Conservation (phyloP, 1,140 invertebrate species). For the Drosophila busckii region DNA sequence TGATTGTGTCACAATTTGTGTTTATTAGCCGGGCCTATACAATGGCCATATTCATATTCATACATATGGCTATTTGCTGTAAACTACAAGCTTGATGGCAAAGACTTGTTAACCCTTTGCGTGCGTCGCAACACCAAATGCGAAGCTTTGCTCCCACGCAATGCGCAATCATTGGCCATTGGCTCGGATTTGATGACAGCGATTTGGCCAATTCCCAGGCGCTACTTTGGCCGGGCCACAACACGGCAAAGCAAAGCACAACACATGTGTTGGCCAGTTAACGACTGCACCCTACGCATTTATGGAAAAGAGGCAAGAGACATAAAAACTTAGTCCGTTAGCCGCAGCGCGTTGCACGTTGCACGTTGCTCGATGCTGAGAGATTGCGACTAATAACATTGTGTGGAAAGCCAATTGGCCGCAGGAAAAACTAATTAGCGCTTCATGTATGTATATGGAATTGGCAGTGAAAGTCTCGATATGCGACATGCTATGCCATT, state of each 20-base stretch:
- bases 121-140: conserved; percentile 6
- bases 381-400: conserved; percentile 16
- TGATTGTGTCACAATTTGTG: conserved; percentile 69
- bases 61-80: conserved; percentile 59
- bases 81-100: conserved; percentile 39
- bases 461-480: conserved; percentile 17
- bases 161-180: conserved; percentile 18
- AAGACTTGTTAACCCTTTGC: conserved; percentile 35
- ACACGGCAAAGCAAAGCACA: conserved; percentile 8
- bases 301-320: conserved; percentile 23
- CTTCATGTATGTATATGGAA: background rate
- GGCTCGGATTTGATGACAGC: conserved; percentile 4
- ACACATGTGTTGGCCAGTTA: conserved; percentile 10
- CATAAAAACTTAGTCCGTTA: background rate
- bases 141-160: conserved; percentile 21
- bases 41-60: conserved; percentile 52
- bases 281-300: conserved; percentile 35
- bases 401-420: conserved; percentile 15
- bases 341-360: background rate
- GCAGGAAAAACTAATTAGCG: conserved; percentile 26
- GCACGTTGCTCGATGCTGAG: background rate
- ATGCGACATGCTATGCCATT: too few relatives aligned
- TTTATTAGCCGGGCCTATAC: conserved; percentile 36
- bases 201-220: conserved; percentile 24
- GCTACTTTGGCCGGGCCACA: background rate